A percentile compares a stretch with the other conserved stretches of the same genome.
These are phyloP conservation scores for Orientallactaga sibirica DNA, from an alignment of 2,797 vertebrate species.

Conservation along the genomic window DNA sequence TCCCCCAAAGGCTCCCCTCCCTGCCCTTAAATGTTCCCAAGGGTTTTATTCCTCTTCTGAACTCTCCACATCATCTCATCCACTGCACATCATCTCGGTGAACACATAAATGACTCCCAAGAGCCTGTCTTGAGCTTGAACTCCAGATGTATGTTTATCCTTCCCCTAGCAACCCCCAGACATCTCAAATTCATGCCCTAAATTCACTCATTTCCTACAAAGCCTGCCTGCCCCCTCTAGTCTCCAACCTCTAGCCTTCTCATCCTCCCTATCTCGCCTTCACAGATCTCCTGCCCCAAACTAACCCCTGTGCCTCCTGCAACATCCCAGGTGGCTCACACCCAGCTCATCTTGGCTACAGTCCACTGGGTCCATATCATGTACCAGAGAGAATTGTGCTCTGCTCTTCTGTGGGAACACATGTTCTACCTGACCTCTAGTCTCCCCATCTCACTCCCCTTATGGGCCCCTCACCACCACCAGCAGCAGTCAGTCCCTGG, in stretches of 20 bases:
- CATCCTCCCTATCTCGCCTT: neutral
- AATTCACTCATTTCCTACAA: neutral
- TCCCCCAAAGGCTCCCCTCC: neutral
- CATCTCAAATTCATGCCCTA: neutral
- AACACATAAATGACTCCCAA: constrained; percentile 43
- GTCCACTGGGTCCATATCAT: neutral
- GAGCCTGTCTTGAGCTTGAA: neutral
- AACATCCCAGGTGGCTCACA: neutral
- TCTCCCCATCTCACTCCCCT: neutral
- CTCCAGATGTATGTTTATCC: neutral
- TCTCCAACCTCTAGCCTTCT: neutral
- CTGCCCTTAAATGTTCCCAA: neutral
- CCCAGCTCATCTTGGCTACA: neutral
- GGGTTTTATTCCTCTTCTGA: constrained; percentile 32
- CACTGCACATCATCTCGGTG: constrained; percentile 20
- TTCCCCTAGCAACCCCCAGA: neutral
- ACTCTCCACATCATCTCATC: constrained; percentile 13
- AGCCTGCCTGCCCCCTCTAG: neutral
- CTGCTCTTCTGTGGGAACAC: neutral
- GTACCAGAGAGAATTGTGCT: neutral
- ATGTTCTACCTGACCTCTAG: neutral
- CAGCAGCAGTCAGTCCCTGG: neutral
- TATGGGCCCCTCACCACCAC: neutral
- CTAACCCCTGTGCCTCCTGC: neutral
- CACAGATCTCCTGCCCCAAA: neutral